These are phyloP conservation scores for Andrena cerasifolii DNA, from an alignment of 1,140 invertebrate genomes.

Conservation along the genomic window DNA sequence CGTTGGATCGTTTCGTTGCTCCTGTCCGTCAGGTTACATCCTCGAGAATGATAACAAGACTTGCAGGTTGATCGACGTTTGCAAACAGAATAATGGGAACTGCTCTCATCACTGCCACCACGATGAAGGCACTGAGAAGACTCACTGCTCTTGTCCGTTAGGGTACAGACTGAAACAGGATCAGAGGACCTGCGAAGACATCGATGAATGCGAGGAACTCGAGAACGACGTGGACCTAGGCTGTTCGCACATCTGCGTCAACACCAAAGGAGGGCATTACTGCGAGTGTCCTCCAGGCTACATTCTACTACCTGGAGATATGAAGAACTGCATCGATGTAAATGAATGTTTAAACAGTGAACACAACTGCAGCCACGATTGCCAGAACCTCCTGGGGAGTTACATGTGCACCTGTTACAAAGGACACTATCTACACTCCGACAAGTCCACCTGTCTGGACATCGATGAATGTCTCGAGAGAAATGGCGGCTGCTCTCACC, in stretches of 20 bases:
- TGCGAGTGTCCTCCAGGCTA: slow-evolving; percentile 92
- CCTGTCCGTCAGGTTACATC: slow-evolving; percentile 78
- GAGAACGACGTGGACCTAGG: slow-evolving; percentile 76
- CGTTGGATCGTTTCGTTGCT: slow-evolving; percentile 81
- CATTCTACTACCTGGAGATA: slow-evolving; percentile 84
- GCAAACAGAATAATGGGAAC: slow-evolving; percentile 79
- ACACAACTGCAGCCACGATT: slow-evolving; percentile 88
- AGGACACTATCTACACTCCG: slow-evolving; percentile 88
- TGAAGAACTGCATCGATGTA: slow-evolving; percentile 86
- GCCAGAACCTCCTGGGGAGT: slow-evolving; percentile 84
- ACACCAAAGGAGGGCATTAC: slow-evolving; percentile 89
- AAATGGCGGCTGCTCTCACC: slow-evolving; percentile 83
- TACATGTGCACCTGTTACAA: slow-evolving; percentile 90
- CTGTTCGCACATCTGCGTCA: slow-evolving; percentile 85
- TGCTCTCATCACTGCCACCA: slow-evolving; percentile 84
- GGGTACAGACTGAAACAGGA: slow-evolving; percentile 87
- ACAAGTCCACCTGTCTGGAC: slow-evolving; percentile 89
- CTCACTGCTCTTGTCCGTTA: slow-evolving; percentile 88
- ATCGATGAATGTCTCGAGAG: slow-evolving; percentile 89
- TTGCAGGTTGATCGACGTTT: slow-evolving; percentile 76
- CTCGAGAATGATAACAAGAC: slow-evolving; percentile 80
- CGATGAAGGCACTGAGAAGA: slow-evolving; percentile 85
- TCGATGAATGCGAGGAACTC: slow-evolving; percentile 88
- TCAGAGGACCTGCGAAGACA: slow-evolving; percentile 88
- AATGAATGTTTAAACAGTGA: slow-evolving; percentile 88